phyloP scores from a whole-genome alignment of 2,113 vertebrate species.

The Erinaceus europaeus region DNA sequence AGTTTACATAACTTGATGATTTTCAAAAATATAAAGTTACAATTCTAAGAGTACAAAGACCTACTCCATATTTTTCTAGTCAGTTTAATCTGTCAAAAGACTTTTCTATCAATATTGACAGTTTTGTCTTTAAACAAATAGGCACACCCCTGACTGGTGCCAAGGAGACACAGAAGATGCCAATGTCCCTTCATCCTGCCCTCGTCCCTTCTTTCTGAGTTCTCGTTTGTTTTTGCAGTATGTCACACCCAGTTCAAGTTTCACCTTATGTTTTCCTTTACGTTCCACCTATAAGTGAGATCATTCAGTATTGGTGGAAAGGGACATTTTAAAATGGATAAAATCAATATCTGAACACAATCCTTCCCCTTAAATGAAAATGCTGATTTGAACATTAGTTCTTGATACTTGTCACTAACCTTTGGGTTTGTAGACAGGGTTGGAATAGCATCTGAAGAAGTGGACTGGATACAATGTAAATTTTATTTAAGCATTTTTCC shows the following conservation, averaged over 20 bases:
- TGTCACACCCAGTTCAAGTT: too few relatives aligned
- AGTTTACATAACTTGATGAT: neutral
- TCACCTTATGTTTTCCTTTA: too few relatives aligned
- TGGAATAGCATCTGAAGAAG: slow-evolving; percentile 15
- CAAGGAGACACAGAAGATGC: too few relatives aligned
- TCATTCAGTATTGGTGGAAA: too few relatives aligned
- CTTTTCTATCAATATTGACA: neutral
- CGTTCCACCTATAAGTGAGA: too few relatives aligned
- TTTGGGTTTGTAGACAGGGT: slow-evolving; percentile 16
- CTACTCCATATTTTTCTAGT: neutral
- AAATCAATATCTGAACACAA: neutral
- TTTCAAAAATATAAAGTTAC: slow-evolving; percentile 33
- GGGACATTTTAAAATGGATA: neutral
- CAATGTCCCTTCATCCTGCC: too few relatives aligned
- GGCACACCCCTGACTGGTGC: too few relatives aligned
- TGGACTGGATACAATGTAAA: neutral
- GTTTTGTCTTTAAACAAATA: too few relatives aligned
- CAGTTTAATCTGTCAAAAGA: slow-evolving; percentile 4
- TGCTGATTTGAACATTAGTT: neutral
- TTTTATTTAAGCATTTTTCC: neutral
- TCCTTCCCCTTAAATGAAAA: neutral
- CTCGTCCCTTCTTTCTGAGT: too few relatives aligned
- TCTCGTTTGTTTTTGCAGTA: too few relatives aligned
- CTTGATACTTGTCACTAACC: slow-evolving; percentile 17
- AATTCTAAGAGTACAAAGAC: neutral